Base-by-base conservation (phyloP, 2,888 invertebrate species). In the Hirtodrosophila cameraria region DNA sequence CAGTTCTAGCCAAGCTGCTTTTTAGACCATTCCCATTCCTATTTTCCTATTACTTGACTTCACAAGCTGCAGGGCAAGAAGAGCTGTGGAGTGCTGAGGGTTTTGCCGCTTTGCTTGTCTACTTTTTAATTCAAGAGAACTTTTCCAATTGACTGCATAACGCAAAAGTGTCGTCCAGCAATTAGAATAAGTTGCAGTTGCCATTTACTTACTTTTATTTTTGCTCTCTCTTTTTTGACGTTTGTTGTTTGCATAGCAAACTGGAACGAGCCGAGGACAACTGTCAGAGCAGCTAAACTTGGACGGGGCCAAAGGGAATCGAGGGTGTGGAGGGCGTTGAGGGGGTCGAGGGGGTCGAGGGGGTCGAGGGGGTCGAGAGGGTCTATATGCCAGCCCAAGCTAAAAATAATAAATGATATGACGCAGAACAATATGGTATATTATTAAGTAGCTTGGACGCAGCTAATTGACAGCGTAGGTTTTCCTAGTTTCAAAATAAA, bases 181-280 rank as follows among this genome's bases (percentile, higher is more conserved):
- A 75, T 75, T 75, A 75, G 75, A 74, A 75, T 75, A 78, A 74
- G 79, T 75, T 75, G 66, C 66, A 69, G 70, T 75, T 75, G 58
- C 57, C 63, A 72, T 74, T 78, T 76, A 58, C 53, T 61, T 61
- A 55, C 38, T 20, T 43, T 58, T 43, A 42, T 58, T 60, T 63
- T 58, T 27, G 15, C 50, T 39, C 36, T 42, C 42, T 39, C 36
- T 42, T 38, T 20, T 41, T 39, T 46, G 38, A 52, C 59, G 38
- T 52, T 39, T 72, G 30, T 46, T 65, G 69, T 74, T 74, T 74
- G 73, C 67, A 62, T 57, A 59, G 46, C 35, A 20, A 48, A 71
- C 48, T 18, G 42, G 42, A 42, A 58, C 35, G 36, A 6, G 43
- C 42, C 52, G 52, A 38, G 43, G 18, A 36, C 39, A 54, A 60